Evolutionary conservation across 1,140 invertebrate species (phyloP).

Genomic region (Magallana ariakensis): DNA sequence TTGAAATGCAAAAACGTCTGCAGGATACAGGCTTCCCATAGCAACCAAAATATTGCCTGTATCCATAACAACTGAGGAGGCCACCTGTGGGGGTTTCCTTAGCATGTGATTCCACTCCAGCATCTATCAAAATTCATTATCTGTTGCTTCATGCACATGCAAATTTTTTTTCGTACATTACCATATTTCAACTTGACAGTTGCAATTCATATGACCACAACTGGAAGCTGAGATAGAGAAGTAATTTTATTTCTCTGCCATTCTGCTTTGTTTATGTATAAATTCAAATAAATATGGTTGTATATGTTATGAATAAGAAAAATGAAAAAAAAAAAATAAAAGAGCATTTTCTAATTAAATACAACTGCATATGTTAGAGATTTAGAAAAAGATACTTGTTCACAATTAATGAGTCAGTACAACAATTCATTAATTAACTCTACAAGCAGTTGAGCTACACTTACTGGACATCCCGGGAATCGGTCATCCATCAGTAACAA

Average conservation of each 20-base stretch:
- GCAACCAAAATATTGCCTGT: constrained; percentile 57
- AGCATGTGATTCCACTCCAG: constrained; percentile 64
- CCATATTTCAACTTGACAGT: too few species aligned
- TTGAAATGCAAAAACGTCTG: constrained; percentile 57
- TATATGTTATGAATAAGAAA: too few species aligned
- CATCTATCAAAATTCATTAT: constrained; percentile 56
- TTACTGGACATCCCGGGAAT: constrained; percentile 64
- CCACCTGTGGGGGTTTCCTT: constrained; percentile 58
- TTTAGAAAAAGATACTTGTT: neutral
- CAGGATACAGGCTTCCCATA: constrained; percentile 58
- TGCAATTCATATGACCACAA: too few species aligned
- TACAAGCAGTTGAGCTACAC: constrained; percentile 23
- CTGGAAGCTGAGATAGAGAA: too few species aligned
- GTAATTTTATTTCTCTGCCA: too few species aligned
- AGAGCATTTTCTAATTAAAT: too few species aligned
- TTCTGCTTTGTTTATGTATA: too few species aligned
- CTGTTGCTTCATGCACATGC: too few species aligned
- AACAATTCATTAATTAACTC: neutral
- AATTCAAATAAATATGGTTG: too few species aligned
- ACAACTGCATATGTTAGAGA: too few species aligned
- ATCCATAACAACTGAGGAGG: neutral
- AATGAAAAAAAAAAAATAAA: too few species aligned
- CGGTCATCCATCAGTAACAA: constrained; percentile 65
- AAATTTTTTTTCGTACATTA: too few species aligned
- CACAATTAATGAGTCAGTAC: neutral